A percentile compares a stretch with the other conserved stretches of the same genome.
Conservation (phyloP, 2,113 vertebrate species). For the Aegypius monachus region DNA sequence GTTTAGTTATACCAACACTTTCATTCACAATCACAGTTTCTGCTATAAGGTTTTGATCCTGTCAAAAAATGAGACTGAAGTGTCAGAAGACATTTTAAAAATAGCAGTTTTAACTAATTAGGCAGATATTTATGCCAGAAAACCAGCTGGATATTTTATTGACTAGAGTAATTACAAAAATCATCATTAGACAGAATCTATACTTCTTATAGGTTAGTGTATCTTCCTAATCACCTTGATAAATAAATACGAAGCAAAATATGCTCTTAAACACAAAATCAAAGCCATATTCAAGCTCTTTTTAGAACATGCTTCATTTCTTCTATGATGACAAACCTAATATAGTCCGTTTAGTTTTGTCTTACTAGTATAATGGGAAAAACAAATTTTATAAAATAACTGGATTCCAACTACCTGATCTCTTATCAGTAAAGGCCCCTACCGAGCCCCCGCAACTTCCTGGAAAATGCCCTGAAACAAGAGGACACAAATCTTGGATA, state of each 20-base stretch:
- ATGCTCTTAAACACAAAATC: neutral
- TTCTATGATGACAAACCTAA: neutral
- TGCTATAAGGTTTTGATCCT: neutral
- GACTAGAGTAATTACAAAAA: neutral
- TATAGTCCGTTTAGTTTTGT: neutral
- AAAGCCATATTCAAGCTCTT: neutral
- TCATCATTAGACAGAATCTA: neutral
- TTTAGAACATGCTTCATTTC: neutral
- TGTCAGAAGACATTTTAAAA: neutral
- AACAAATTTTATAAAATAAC: neutral
- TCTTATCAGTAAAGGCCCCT: constrained; percentile 70
- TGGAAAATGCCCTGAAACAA: constrained; percentile 84
- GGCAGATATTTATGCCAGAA: neutral
- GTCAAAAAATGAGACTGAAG: neutral
- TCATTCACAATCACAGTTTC: neutral
- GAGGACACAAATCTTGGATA: constrained; percentile 76
- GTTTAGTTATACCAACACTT: neutral
- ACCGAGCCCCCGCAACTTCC: constrained; percentile 83
- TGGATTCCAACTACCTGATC: neutral
- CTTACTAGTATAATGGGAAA: neutral
- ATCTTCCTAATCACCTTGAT: neutral
- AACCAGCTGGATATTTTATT: neutral
- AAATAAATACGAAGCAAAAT: neutral
- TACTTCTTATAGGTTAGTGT: neutral
- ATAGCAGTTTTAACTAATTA: neutral